Evolutionary conservation across 2,113 vertebrate genomes (phyloP).

Genomic region (Xiphophorus hellerii): DNA sequence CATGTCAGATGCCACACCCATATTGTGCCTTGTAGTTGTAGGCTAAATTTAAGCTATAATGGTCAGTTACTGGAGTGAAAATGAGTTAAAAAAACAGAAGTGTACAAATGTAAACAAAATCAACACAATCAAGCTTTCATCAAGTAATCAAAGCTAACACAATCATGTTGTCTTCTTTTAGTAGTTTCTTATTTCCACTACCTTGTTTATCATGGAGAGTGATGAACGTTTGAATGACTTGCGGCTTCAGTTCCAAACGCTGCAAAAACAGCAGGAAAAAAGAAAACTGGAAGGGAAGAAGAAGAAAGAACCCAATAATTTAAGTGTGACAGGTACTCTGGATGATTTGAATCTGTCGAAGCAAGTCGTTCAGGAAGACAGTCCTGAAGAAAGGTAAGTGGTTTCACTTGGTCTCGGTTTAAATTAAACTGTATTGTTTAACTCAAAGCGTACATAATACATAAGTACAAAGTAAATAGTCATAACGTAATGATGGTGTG

Average conservation of each 20-base stretch:
- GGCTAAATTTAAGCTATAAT: too few relatives aligned
- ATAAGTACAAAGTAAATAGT: background rate
- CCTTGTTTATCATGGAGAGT: slow-evolving; percentile 52
- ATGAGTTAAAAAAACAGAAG: too few relatives aligned
- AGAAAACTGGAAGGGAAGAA: slow-evolving; percentile 77
- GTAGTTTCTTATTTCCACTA: background rate
- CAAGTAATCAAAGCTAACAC: background rate
- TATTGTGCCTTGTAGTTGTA: too few relatives aligned
- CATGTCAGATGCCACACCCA: too few relatives aligned
- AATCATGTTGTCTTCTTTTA: background rate
- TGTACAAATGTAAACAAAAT: too few relatives aligned
- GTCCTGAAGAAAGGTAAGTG: slow-evolving; percentile 76
- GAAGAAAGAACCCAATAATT: slow-evolving; percentile 60
- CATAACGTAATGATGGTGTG: background rate
- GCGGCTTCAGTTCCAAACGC: slow-evolving; percentile 85
- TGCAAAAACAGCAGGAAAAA: slow-evolving; percentile 88
- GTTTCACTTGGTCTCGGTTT: background rate
- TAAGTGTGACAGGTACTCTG: background rate
- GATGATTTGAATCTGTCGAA: slow-evolving; percentile 74
- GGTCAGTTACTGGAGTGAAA: too few relatives aligned
- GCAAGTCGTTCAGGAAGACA: slow-evolving; percentile 36
- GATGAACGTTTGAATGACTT: slow-evolving; percentile 69
- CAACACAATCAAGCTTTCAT: too few relatives aligned
- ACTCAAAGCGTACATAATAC: too few relatives aligned
- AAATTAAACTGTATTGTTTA: background rate